Percentiles rank a stretch among this genome's conserved stretches.
phyloP scores from a whole-genome alignment of 1,140 invertebrate species.

The Drosophila triauraria region DNA sequence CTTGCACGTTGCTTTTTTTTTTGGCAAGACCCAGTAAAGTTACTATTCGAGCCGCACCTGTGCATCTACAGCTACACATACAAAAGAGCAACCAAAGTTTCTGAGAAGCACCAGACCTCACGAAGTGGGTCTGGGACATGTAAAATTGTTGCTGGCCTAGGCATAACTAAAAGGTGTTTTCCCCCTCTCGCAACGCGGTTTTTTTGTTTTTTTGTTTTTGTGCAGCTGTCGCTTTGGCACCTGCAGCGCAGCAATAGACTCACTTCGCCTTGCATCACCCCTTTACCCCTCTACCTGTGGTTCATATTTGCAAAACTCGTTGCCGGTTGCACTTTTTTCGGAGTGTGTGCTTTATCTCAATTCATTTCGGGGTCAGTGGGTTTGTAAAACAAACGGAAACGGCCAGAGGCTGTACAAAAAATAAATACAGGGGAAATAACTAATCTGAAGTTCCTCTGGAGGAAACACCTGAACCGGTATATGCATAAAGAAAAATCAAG shows the following conservation, averaged over 20 bases:
- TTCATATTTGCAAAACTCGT: constrained; percentile 44
- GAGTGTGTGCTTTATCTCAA: constrained; percentile 33
- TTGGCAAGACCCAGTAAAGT: not conserved
- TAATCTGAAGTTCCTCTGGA: constrained; percentile 44
- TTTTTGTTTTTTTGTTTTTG: constrained; percentile 22
- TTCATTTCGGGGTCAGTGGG: constrained; percentile 64
- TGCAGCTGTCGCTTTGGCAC: constrained; percentile 57
- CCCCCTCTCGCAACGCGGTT: constrained; percentile 4
- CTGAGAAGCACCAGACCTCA: constrained; percentile 21
- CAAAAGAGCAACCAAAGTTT: constrained; percentile 15
- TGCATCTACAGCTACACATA: constrained; percentile 15
- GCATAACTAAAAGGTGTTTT: constrained; percentile 42
- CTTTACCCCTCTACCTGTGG: not conserved
- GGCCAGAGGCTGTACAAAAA: constrained; percentile 13
- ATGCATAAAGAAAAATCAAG: not conserved
- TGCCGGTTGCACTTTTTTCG: constrained; percentile 54
- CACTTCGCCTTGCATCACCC: constrained; percentile 4
- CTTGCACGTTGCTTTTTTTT: not conserved
- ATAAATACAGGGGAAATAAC: constrained; percentile 27
- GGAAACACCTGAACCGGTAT: constrained; percentile 14
- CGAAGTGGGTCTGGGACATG: constrained; percentile 62
- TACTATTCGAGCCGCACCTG: constrained; percentile 4
- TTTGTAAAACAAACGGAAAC: constrained; percentile 62
- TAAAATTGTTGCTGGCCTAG: constrained; percentile 59
- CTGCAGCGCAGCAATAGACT: constrained; percentile 50